Evolutionary conservation across 2,113 vertebrate genomes (phyloP), one percentile per base, ranked within the genome.

Genomic region (Gymnocephalus cernua): DNA sequence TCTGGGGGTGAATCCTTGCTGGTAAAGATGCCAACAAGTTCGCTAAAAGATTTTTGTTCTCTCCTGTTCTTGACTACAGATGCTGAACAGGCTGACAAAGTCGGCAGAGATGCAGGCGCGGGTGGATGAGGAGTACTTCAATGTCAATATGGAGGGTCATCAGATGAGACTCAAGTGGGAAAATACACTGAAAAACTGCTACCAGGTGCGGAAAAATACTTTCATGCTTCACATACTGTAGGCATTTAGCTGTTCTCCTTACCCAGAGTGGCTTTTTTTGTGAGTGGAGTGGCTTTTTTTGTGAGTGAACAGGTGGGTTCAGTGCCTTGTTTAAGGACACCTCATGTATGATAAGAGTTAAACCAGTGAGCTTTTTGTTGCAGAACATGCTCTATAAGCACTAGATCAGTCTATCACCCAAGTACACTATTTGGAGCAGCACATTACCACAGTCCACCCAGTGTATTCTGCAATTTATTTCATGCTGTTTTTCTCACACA

Each of bases 101-200:
- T 98, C 97, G 0, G 94, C 96, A 21, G 95, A 96, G 82, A 85
- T 94, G 50, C 87, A 97, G 91, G 73, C 90, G 29, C 95, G 93
- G 72, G 94, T 95, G 79, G 96, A 97, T 80, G 96, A 97, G 69
- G 95, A 95, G 41, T 98, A 97, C 88, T 97, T 97, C 57, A 92
- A 91, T 57, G 94, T 95, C 80, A 98, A 97, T 88, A 82, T 96
- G 86, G 94, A 94, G 2, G 95, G 97, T 63, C 95, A 96, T 83
- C 94, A 95, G 82, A 94, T 94, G 56, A 95, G 96, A 70, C 92
- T 97, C 54, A 97, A 96, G 77, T 96, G 96, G 96, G 96, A 97
- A 90, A 95, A 93, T 77, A 95, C 95, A 0, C 87, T 97, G 76
- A 96, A 96, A 91, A 95, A 93, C 85, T 96, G 96, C 88, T 96